Evolutionary conservation across 2,888 invertebrate species (phyloP).

Genomic region (Itoplectis maculator): DNA sequence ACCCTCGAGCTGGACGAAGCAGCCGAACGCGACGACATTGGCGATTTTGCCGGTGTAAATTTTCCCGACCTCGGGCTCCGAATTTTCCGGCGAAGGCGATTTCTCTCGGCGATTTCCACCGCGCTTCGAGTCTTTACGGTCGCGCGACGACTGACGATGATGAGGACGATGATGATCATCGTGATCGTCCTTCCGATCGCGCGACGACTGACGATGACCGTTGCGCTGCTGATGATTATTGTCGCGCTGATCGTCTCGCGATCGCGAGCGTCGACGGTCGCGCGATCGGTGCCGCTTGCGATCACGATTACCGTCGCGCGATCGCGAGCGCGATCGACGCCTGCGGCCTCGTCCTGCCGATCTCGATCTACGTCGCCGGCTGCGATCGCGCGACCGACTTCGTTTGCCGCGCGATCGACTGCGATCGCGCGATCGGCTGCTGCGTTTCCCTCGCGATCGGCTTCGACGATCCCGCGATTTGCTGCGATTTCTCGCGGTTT

Average conservation of each 20-base stretch:
- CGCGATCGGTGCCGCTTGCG: conserved; percentile 57
- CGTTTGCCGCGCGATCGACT: conserved; percentile 69
- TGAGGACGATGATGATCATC: conserved; percentile 70
- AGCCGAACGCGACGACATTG: conserved; percentile 98
- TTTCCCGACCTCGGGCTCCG: conserved; percentile 92
- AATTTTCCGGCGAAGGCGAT: conserved; percentile 80
- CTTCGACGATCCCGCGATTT: conserved; percentile 72
- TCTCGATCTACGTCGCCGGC: conserved; percentile 60
- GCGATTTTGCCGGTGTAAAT: conserved; percentile 97
- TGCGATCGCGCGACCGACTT: conserved; percentile 68
- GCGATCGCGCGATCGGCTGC: conserved; percentile 72
- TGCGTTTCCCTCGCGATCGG: conserved; percentile 66
- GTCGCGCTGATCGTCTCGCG: conserved; percentile 68
- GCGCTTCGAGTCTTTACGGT: conserved; percentile 77
- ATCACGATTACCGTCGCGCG: conserved; percentile 63
- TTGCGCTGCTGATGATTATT: conserved; percentile 68
- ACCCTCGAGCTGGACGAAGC: conserved; percentile 98
- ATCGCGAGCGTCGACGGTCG: conserved; percentile 70
- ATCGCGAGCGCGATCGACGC: conserved; percentile 73
- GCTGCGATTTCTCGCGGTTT: conserved; percentile 65
- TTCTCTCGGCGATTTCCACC: conserved; percentile 71
- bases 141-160: conserved; percentile 73
- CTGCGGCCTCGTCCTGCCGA: conserved; percentile 62
- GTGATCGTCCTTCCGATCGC: conserved; percentile 79
- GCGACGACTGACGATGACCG: conserved; percentile 75